A percentile compares a stretch with the other conserved stretches of the same genome.
These are phyloP conservation scores for Tolmerus cingulatus DNA, from an alignment of 2,888 invertebrate species.

Conservation along the genomic window DNA sequence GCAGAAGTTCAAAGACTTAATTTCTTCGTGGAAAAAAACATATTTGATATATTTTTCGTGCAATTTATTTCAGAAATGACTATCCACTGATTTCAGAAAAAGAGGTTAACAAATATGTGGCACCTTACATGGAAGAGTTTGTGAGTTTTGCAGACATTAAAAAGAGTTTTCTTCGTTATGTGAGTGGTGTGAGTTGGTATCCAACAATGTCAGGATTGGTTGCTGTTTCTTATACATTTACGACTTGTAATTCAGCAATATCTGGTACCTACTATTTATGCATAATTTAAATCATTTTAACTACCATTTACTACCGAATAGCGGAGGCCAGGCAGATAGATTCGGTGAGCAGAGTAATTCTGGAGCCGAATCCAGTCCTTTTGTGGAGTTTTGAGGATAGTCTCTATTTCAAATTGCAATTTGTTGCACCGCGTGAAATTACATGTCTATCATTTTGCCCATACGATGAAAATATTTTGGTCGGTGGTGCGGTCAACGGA, in stretches of 20 bases:
- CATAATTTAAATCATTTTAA: neutral
- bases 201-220: conserved; percentile 75
- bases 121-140: conserved; percentile 61
- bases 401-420: conserved; percentile 73
- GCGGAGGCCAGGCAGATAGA: conserved; percentile 59
- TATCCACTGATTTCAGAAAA: conserved; percentile 57
- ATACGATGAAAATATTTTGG: conserved; percentile 71
- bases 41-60: neutral
- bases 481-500: conserved; percentile 78
- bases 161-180: conserved; percentile 72
- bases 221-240: conserved; percentile 72
- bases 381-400: conserved; percentile 80
- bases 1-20: neutral
- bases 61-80: conserved; percentile 57
- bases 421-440: conserved; percentile 74
- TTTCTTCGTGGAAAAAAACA: too few species aligned
- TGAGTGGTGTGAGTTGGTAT: conserved; percentile 75
- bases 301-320: neutral
- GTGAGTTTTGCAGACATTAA: conserved; percentile 73
- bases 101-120: conserved; percentile 55
- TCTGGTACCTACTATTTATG: neutral
- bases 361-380: conserved; percentile 72
- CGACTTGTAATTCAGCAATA: neutral
- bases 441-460: conserved; percentile 74
- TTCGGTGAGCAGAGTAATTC: conserved; percentile 67